Base-by-base conservation (phyloP, 2,797 vertebrate species). In the Lepidocolaptes lacrymiger region DNA sequence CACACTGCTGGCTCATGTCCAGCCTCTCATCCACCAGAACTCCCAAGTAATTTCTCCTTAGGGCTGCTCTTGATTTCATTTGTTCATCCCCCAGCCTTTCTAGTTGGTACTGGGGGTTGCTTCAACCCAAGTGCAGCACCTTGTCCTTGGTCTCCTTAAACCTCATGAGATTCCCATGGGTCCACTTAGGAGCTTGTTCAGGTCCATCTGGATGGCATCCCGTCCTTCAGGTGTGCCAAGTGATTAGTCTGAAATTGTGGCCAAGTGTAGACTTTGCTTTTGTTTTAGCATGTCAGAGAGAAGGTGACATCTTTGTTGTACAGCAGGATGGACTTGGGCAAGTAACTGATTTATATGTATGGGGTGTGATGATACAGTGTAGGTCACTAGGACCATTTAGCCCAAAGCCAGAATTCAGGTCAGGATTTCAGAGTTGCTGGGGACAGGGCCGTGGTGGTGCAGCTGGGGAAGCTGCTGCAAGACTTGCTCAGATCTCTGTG, bases 41-140 rank as follows among this genome's bases (percentile, higher is more conserved):
- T 11, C 17, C 24, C 17, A 12, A 2, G 7, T 37, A 30, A 24
- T 28, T 44, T 66, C 20, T 74, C 4, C 1, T 2, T 46, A 44
- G 6, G 21, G 28, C 28, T 46, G 21, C 14, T 44, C 61, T 59
- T 0, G 0, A 20, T 61, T 46, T 0, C 0, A 23, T 54, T 54
- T 39, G 14, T 5, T 13, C 17, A 12, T 27, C 3, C 39, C 26
- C 8, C 48, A 54, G 9, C 7, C 55, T 36, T n/a, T n/a, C n/a
- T 9, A 27, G 54, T 0, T 41, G 54, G 0, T 36, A 28, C 3
- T 2, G 2, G 22, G 20, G 30, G 2, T 15, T 81, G 12, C 1
- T 24, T 12, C 26, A 28, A 2, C 6, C 12, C 8, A 54, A 18
- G 10, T 12, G 55, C 55, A 75, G 34, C 36, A 41, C 26, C 32